These are phyloP conservation scores for Odontomyia ornata DNA, from an alignment of 2,888 invertebrate species.

Conservation along the genomic window DNA sequence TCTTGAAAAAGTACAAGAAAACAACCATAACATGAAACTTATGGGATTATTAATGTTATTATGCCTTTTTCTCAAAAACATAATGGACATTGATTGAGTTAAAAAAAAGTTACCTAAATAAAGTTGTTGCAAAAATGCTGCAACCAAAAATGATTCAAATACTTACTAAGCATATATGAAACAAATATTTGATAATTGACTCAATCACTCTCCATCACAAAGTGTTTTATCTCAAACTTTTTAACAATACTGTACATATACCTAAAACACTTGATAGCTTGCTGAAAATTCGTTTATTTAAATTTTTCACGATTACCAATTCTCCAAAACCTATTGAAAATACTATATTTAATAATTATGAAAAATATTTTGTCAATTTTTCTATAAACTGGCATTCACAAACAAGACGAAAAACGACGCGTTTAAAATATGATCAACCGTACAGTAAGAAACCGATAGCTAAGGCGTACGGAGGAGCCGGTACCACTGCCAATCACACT, in stretches of 20 bases:
- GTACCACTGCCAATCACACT: constrained; percentile 75
- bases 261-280: not conserved
- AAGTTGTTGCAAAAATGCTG: too few relatives aligned
- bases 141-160: too few relatives aligned
- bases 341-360: constrained; percentile 31
- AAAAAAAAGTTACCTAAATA: too few relatives aligned
- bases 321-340: not conserved
- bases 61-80: not conserved
- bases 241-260: too few relatives aligned
- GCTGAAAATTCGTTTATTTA: not conserved
- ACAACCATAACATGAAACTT: constrained; percentile 11
- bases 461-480: constrained; percentile 72
- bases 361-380: constrained; percentile 8
- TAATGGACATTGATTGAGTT: too few relatives aligned
- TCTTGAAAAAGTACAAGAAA: not conserved
- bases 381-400: constrained; percentile 45
- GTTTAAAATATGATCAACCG: constrained; percentile 88
- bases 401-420: constrained; percentile 85
- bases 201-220: too few relatives aligned
- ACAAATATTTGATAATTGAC: too few relatives aligned
- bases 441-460: constrained; percentile 85
- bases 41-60: not conserved
- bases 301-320: constrained; percentile 5
- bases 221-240: too few relatives aligned
- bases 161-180: too few relatives aligned